These are phyloP conservation scores for Umimayanthus kanabou DNA, from an alignment of 92 coral and sea anemone species.

Conservation along the genomic window DNA sequence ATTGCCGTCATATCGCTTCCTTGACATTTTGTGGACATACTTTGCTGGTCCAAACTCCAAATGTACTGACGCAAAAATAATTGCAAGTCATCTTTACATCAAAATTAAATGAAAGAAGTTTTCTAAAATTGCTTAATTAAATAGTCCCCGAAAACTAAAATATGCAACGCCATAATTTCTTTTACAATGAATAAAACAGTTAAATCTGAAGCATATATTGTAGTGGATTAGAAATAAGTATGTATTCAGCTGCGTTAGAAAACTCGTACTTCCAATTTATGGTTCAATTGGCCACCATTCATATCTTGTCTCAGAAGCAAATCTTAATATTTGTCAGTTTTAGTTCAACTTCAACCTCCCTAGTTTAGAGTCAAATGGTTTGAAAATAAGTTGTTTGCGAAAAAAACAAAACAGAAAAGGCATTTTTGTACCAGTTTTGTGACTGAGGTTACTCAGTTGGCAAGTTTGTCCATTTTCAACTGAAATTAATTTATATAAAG, in stretches of 20 bases:
- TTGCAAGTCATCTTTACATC: no score
- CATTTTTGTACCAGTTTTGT: neutral
- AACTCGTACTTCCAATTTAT: neutral
- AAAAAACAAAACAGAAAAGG: neutral
- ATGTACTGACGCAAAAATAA: slow-evolving; percentile 8
- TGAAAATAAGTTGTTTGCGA: neutral
- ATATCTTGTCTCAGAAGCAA: no score
- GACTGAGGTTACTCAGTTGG: neutral
- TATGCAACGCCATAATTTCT: no score
- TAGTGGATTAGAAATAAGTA: neutral
- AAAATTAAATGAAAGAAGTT: no score
- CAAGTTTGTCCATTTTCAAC: neutral
- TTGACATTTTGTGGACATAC: neutral
- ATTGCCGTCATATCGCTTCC: slow-evolving; percentile 1
- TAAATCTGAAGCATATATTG: neutral
- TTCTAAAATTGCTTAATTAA: neutral
- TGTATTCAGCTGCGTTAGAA: neutral
- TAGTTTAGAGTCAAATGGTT: neutral
- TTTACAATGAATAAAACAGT: neutral
- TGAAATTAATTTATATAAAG: neutral
- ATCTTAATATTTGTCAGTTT: neutral
- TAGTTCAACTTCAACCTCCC: neutral
- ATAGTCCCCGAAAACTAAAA: neutral
- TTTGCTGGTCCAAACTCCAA: neutral
- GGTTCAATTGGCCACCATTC: neutral